Evolutionary conservation across 2,888 invertebrate species (phyloP).

Genomic region (Phortica magna): DNA sequence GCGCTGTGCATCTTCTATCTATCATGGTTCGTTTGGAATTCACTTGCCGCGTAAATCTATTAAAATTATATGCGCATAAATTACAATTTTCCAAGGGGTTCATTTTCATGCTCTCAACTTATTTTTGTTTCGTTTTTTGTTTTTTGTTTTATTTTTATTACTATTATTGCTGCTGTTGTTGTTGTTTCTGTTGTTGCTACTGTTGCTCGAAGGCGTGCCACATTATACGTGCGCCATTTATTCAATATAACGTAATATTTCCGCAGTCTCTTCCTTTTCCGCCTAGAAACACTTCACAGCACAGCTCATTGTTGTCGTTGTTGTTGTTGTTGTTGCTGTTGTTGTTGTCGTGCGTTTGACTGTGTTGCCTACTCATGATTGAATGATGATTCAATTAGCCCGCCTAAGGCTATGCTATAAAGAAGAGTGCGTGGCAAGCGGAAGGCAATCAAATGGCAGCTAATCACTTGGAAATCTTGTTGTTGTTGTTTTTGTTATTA

Average conservation of each 20-base stretch:
- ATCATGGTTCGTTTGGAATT: background rate
- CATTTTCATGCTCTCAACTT: background rate
- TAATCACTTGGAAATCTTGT: constrained; percentile 5
- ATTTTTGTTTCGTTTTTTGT: background rate
- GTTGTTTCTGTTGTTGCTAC: background rate
- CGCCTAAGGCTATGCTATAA: background rate
- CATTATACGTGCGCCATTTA: background rate
- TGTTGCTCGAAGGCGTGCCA: background rate
- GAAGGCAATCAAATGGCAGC: background rate
- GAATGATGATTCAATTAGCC: constrained; percentile 13
- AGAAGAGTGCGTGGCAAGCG: background rate
- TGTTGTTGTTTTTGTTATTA: background rate
- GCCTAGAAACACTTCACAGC: too few relatives aligned
- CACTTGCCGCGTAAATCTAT: constrained; percentile 43
- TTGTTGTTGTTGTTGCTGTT: background rate
- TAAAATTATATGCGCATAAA: constrained; percentile 66
- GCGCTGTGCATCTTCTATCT: background rate
- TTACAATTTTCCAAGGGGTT: constrained; percentile 40
- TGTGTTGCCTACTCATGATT: background rate
- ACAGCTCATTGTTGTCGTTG: too few relatives aligned
- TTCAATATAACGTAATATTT: background rate
- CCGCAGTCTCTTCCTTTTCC: background rate
- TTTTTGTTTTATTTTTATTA: too few relatives aligned
- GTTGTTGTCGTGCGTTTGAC: background rate
- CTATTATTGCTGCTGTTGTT: too few relatives aligned